phyloP scores from a whole-genome alignment of 2,888 invertebrate genomes.

The Tenthredo amoena region DNA sequence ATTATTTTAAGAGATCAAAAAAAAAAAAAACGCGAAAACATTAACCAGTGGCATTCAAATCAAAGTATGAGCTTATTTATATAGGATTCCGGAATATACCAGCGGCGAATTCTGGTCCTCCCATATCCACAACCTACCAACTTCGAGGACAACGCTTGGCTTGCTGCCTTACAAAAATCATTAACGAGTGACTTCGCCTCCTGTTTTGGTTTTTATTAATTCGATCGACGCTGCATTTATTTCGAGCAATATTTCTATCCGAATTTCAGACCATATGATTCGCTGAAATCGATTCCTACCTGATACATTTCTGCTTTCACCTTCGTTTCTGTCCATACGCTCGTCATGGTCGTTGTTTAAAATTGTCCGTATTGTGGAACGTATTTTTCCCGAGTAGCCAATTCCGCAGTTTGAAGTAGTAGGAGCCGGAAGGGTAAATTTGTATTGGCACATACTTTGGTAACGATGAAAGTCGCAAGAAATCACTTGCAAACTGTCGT shows the following conservation, averaged over 20 bases:
- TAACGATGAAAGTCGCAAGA: background rate
- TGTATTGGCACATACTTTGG: slow-evolving; percentile 16
- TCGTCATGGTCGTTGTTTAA: slow-evolving; percentile 12
- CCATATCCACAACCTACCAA: too few species aligned
- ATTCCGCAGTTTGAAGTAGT: background rate
- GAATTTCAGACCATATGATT: background rate
- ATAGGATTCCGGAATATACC: slow-evolving; percentile 13
- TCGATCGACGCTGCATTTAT: background rate
- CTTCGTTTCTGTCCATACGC: slow-evolving; percentile 6
- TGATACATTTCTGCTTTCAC: slow-evolving; percentile 1
- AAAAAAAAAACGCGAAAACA: slow-evolving; percentile 1
- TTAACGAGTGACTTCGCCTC: background rate
- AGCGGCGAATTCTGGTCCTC: background rate
- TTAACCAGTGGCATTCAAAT: slow-evolving; percentile 1
- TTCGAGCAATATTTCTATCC: background rate
- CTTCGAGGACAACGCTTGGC: background rate
- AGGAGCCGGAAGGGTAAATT: slow-evolving; percentile 16
- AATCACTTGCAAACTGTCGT: slow-evolving; percentile 15
- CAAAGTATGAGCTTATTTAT: background rate
- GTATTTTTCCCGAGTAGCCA: background rate
- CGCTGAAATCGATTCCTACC: slow-evolving; percentile 28
- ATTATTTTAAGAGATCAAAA: background rate
- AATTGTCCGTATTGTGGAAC: slow-evolving; percentile 7
- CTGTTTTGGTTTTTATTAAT: slow-evolving; percentile 14
- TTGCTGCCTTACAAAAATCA: background rate